Evolutionary conservation across 2,113 vertebrate species (phyloP), one percentile per base, ranked within the genome.

Genomic region (Aegithalos caudatus): DNA sequence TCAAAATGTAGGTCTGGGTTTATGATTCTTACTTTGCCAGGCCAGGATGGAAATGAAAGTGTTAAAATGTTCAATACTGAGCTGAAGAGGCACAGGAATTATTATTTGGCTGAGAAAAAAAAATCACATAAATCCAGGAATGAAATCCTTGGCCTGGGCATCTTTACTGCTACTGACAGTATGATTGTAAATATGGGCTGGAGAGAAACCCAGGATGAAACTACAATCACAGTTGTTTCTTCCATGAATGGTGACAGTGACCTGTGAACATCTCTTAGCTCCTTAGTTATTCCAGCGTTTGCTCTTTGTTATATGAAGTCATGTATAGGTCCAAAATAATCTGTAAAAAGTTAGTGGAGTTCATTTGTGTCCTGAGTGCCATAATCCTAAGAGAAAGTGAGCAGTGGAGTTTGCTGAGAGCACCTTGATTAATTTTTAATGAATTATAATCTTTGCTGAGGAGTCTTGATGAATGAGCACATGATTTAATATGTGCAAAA

Each of bases 41-140:
- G 12, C 27, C 3, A 82, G 37, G 14, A 22, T 85, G 71, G 45
- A 80, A 82, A 69, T 12, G 2, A 23, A 86, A 45, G 5, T 33
- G 11, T 81, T 81, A 73, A 90, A 91, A 71, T 29, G 7, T 61
- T 58, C 11, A 33, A 0, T 27, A 27, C 15, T 29, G 61, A 93
- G 31, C 25, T 74, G 20, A n/a, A 37, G 73, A 42, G 31, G 20
- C 7, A 23, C 13, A 23, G 25, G 11, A 71, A 81, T 56, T 84
- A 22, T 25, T 79, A 29, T 37, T 50, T 81, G 28, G 1, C 35
- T 80, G n/a, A 58, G 24, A 47, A 80, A 88, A 77, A 74, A 40
- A 20, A 0, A 8, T 67, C 1, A 1, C 29, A 31, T 57, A 87
- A 83, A 65, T 3, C 3, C n/a, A 51, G 27, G 20, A 66, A 33